These are phyloP conservation scores for Hybognathus amarus DNA, from an alignment of 2,797 vertebrate species.

Conservation along the genomic window DNA sequence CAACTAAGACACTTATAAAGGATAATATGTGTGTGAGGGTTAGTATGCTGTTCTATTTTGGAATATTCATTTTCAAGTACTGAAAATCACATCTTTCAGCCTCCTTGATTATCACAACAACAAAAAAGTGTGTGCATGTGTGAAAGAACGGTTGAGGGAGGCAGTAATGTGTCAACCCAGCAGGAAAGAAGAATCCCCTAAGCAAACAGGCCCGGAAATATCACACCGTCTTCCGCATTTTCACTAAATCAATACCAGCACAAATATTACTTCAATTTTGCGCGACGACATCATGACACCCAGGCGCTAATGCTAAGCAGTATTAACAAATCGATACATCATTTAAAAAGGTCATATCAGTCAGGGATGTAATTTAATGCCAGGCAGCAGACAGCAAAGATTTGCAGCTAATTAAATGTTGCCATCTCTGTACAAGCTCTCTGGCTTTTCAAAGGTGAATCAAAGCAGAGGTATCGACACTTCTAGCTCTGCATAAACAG, in stretches of 20 bases:
- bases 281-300: conserved; percentile 22
- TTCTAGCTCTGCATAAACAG: conserved; percentile 28
- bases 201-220: conserved; percentile 58
- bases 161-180: conserved; percentile 32
- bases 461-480: conserved; percentile 37
- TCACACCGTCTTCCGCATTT: conserved; percentile 49
- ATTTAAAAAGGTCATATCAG: conserved; percentile 67
- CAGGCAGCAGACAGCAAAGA: conserved; percentile 46
- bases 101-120: conserved; percentile 31
- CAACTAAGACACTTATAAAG: not conserved
- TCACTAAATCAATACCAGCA: conserved; percentile 55
- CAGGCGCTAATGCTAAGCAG: conserved; percentile 47
- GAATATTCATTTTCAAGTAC: conserved; percentile 27
- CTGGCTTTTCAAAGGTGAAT: conserved; percentile 47
- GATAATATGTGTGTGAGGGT: not conserved
- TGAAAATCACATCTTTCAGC: conserved; percentile 20
- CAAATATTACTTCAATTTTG: conserved; percentile 50
- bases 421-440: conserved; percentile 48
- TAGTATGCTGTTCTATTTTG: not conserved
- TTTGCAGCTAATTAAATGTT: conserved; percentile 65
- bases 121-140: not conserved
- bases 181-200: conserved; percentile 40
- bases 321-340: conserved; percentile 66
- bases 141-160: not conserved
- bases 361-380: conserved; percentile 56